A percentile compares a stretch with the other conserved stretches of the same genome.
These are phyloP conservation scores for Diorhabda sublineata DNA, from an alignment of 1,140 invertebrate species.

Conservation along the genomic window DNA sequence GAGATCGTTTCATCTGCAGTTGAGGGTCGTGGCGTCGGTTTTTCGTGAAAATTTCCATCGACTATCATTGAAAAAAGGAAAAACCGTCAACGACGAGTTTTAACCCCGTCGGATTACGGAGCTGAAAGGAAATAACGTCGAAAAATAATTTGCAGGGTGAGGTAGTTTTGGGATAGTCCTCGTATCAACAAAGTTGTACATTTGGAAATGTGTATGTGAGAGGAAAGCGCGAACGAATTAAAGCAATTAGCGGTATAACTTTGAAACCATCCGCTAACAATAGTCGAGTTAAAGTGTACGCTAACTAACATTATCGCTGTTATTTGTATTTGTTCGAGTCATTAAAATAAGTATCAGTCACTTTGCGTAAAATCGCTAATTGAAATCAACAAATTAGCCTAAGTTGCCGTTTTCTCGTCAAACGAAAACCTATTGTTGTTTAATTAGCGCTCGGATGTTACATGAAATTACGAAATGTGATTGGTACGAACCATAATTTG, in stretches of 20 bases:
- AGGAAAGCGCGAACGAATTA: conserved; percentile 16
- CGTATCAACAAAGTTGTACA: too few species aligned
- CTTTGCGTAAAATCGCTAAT: conserved; percentile 23
- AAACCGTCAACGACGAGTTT: background rate
- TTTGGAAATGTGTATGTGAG: too few species aligned
- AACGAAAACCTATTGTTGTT: conserved; percentile 1
- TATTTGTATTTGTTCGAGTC: conserved; percentile 22
- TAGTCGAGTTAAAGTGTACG: conserved; percentile 22
- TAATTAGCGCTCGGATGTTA: background rate
- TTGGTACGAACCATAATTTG: too few species aligned
- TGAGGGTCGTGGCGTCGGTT: too few species aligned
- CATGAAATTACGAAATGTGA: too few species aligned
- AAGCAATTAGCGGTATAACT: conserved; percentile 27
- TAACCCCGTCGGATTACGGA: background rate
- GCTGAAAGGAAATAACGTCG: background rate
- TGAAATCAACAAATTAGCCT: conserved; percentile 9
- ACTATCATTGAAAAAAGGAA: background rate
- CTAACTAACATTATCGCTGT: conserved; percentile 22
- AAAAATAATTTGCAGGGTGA: background rate
- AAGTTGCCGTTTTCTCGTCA: conserved; percentile 1
- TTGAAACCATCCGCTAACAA: conserved; percentile 23
- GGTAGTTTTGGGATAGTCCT: too few species aligned
- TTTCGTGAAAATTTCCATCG: too few species aligned
- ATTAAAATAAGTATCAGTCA: conserved; percentile 24
- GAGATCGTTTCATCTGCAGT: too few species aligned